Evolutionary conservation across 2,113 vertebrate species (phyloP).

Genomic region (Corapipo altera): DNA sequence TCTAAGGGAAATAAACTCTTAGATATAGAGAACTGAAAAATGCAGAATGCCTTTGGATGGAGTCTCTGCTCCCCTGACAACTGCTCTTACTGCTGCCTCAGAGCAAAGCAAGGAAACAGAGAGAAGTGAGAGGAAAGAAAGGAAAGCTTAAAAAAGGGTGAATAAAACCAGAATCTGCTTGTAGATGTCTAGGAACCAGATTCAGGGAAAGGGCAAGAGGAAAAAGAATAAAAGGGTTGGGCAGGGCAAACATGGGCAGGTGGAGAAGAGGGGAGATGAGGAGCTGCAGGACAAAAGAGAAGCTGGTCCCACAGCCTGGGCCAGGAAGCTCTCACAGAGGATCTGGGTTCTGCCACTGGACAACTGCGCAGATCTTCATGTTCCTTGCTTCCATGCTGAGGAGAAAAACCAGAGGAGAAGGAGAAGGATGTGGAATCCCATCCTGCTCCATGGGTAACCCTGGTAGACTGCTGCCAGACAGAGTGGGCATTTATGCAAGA

Average conservation of each 20-base stretch:
- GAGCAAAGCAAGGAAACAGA: neutral
- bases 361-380: rapidly evolving
- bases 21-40: neutral
- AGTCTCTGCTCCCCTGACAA: neutral
- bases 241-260: neutral
- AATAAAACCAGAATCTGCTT: neutral
- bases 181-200: neutral
- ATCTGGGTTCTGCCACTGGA: neutral
- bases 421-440: neutral
- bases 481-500: neutral
- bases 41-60: neutral
- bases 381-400: neutral
- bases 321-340: rapidly evolving
- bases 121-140: neutral
- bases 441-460: rapidly evolving
- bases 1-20: neutral
- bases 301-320: neutral
- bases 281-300: neutral
- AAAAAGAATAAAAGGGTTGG: neutral
- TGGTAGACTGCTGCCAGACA: neutral
- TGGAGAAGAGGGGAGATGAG: neutral
- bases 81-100: neutral
- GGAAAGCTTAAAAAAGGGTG: neutral
- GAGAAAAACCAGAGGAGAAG: neutral
- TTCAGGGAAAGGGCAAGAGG: neutral